A percentile compares a stretch with the other conserved stretches of the same genome.
phyloP scores from a whole-genome alignment of 1,140 invertebrate genomes.

The Cylas formicarius region DNA sequence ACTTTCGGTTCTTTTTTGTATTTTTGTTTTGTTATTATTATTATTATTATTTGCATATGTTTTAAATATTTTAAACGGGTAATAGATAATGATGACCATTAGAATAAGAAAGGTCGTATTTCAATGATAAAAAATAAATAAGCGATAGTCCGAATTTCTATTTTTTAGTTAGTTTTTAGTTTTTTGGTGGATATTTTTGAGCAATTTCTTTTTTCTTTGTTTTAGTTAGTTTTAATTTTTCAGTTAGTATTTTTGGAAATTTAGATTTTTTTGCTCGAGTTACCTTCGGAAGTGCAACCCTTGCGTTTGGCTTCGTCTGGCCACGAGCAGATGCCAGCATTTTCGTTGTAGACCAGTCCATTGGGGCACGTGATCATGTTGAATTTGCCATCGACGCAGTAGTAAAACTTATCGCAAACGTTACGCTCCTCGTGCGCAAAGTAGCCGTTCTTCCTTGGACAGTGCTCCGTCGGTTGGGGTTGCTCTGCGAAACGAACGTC shows the following conservation, averaged over 20 bases:
- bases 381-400: slow-evolving; percentile 81
- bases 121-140: too few relatives aligned
- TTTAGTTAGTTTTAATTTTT: too few relatives aligned
- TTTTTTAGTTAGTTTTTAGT: too few relatives aligned
- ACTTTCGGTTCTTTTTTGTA: too few relatives aligned
- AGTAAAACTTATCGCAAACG: slow-evolving; percentile 85
- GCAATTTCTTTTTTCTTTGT: too few relatives aligned
- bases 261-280: slow-evolving; percentile 18
- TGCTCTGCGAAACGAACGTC: slow-evolving; percentile 53
- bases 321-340: slow-evolving; percentile 86
- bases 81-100: too few relatives aligned
- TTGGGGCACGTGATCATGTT: slow-evolving; percentile 84
- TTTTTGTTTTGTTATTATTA: too few relatives aligned
- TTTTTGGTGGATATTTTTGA: too few relatives aligned
- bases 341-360: slow-evolving; percentile 81
- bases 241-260: neutral
- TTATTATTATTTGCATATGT: too few relatives aligned
- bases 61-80: too few relatives aligned
- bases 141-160: too few relatives aligned
- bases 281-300: slow-evolving; percentile 71
- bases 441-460: slow-evolving; percentile 79
- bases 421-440: slow-evolving; percentile 74
- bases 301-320: slow-evolving; percentile 81
- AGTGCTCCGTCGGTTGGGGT: slow-evolving; percentile 65
- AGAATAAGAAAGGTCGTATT: too few relatives aligned